Evolutionary conservation across 1,140 invertebrate genomes (phyloP).

Genomic region (Papilio helenus): DNA sequence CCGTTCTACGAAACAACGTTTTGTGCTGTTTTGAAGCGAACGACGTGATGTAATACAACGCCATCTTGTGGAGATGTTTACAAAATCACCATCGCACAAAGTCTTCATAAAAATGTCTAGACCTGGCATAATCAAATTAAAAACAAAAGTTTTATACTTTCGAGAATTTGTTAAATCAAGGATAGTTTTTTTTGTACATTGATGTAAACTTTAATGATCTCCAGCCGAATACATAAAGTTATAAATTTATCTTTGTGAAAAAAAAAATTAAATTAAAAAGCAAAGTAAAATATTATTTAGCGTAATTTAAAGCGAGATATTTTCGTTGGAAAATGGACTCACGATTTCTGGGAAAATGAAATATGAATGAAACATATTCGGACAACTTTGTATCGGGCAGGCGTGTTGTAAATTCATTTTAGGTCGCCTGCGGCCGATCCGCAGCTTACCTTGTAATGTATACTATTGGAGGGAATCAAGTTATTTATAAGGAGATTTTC

Average conservation of each 20-base stretch:
- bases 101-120: neutral
- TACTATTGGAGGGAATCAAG: neutral
- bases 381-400: slow-evolving; percentile 20
- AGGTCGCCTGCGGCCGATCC: slow-evolving; percentile 15
- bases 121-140: neutral
- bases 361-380: slow-evolving; percentile 21
- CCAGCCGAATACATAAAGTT: neutral
- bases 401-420: slow-evolving; percentile 16
- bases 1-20: slow-evolving; percentile 9
- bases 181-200: neutral
- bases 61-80: slow-evolving; percentile 14
- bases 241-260: slow-evolving; percentile 4
- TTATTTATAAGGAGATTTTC: slow-evolving; percentile 8
- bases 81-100: neutral
- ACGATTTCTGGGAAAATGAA: slow-evolving; percentile 9
- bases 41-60: slow-evolving; percentile 9
- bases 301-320: neutral
- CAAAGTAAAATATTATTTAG: neutral
- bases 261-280: neutral
- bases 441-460: slow-evolving; percentile 3
- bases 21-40: neutral
- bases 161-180: neutral
- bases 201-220: neutral
- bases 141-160: neutral
- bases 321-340: neutral